phyloP scores from a whole-genome alignment of 1,140 invertebrate species.

The Drosophila insularis region DNA sequence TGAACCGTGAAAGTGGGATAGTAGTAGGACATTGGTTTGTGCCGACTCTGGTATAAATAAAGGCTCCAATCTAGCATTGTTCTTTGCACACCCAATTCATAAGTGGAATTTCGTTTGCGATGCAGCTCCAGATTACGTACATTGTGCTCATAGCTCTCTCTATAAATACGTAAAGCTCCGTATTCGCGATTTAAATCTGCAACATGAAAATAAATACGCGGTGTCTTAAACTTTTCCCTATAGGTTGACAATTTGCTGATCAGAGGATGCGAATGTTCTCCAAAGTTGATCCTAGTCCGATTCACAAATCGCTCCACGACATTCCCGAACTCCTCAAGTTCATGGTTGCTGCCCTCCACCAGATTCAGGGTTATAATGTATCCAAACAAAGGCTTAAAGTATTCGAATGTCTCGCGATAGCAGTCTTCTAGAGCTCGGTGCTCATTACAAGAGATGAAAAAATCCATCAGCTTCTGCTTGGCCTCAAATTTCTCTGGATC shows the following conservation, averaged over 20 bases:
- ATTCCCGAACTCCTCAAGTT: conserved; percentile 54
- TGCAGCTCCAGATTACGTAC: conserved; percentile 61
- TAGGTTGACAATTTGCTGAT: conserved; percentile 48
- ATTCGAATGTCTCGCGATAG: conserved; percentile 75
- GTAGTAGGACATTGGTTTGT: conserved; percentile 78
- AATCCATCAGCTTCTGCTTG: conserved; percentile 73
- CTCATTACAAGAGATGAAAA: conserved; percentile 72
- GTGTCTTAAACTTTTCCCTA: conserved; percentile 60
- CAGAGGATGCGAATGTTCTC: conserved; percentile 37
- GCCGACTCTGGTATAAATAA: conserved; percentile 70
- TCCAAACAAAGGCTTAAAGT: conserved; percentile 73
- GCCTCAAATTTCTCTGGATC: conserved; percentile 67
- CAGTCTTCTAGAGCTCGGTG: conserved; percentile 68
- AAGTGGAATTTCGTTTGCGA: conserved; percentile 67
- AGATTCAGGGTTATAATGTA: conserved; percentile 74
- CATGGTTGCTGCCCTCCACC: conserved; percentile 37
- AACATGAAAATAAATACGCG: conserved; percentile 61
- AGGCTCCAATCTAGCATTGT: conserved; percentile 77
- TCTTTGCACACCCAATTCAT: conserved; percentile 62
- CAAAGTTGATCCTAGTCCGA: conserved; percentile 29
- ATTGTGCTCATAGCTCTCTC: conserved; percentile 76
- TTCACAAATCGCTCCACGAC: conserved; percentile 54
- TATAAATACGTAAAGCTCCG: conserved; percentile 54
- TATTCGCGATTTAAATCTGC: conserved; percentile 63
- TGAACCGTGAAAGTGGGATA: conserved; percentile 73